These are phyloP conservation scores for Gymnoscopelus microlampas DNA, from an alignment of 2,797 vertebrate genomes.

Conservation along the genomic window DNA sequence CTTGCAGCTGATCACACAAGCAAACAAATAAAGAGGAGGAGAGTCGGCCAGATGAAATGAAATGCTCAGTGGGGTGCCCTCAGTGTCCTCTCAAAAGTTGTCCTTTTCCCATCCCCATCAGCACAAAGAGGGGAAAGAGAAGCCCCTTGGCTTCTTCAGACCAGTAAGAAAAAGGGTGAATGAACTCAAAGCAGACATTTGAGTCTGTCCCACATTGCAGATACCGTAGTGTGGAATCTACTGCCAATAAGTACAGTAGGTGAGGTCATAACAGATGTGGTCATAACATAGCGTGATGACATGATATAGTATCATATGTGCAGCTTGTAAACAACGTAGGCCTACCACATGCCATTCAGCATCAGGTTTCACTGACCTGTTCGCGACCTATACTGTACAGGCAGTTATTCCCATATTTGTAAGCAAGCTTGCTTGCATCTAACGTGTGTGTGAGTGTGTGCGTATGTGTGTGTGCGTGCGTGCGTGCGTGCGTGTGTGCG, in stretches of 20 bases:
- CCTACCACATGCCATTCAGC: not conserved
- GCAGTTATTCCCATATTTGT: constrained; percentile 6
- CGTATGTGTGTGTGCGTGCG: not conserved
- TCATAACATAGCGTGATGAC: constrained; percentile 13
- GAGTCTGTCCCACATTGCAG: constrained; percentile 42
- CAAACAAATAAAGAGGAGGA: constrained; percentile 54
- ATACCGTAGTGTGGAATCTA: constrained; percentile 17
- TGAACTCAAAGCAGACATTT: constrained; percentile 66
- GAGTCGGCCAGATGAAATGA: constrained; percentile 18
- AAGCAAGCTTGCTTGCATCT: not conserved
- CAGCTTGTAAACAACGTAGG: not conserved
- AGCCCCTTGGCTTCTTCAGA: constrained; percentile 49
- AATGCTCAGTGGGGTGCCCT: constrained; percentile 34
- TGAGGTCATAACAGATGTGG: constrained; percentile 17
- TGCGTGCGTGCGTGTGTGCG: constrained; percentile 6
- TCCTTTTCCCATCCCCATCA: constrained; percentile 42
- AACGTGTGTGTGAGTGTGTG: not conserved
- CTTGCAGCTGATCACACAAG: constrained; percentile 69
- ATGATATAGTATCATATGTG: constrained; percentile 10
- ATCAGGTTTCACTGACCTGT: constrained; percentile 8
- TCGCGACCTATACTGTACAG: not conserved
- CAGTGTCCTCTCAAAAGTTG: constrained; percentile 46
- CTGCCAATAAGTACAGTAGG: constrained; percentile 37
- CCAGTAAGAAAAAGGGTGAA: constrained; percentile 64
- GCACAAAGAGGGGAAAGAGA: constrained; percentile 65